Conservation (phyloP, 2,113 vertebrate species). For the Mus spicilegus region DNA sequence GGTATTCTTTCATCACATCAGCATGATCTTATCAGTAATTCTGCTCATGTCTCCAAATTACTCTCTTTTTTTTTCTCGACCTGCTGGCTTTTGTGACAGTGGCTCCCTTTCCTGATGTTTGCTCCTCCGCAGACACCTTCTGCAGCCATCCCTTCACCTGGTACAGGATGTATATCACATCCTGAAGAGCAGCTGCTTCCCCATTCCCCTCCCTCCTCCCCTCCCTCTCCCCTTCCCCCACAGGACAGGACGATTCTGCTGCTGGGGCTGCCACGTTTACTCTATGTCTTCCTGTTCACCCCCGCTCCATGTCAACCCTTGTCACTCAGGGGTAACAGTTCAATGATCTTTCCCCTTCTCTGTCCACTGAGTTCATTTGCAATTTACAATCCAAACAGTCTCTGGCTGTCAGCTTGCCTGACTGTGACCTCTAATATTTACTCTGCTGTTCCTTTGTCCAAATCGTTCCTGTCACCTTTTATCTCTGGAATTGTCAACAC, state of each 20-base stretch:
- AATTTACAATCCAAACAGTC: constrained; percentile 85
- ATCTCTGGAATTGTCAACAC: constrained; percentile 79
- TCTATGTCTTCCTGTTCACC: constrained; percentile 66
- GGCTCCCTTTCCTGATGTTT: constrained; percentile 65
- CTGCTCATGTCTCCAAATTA: constrained; percentile 60
- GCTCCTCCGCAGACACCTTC: constrained; percentile 56
- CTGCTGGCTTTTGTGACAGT: constrained; percentile 57
- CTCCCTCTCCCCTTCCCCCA: fast-evolving
- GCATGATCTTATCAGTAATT: constrained; percentile 78
- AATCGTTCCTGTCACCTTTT: constrained; percentile 80
- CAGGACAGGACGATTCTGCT: constrained; percentile 58
- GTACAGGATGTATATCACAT: constrained; percentile 72
- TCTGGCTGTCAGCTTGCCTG: constrained; percentile 84
- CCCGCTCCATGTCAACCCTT: constrained; percentile 75
- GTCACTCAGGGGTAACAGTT: constrained; percentile 85
- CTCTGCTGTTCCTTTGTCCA: constrained; percentile 68
- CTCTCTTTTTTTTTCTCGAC: constrained; percentile 23
- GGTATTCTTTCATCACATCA: constrained; percentile 64
- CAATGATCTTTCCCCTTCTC: constrained; percentile 86
- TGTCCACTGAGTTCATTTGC: constrained; percentile 85
- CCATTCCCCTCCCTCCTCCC: not conserved
- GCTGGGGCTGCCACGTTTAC: constrained; percentile 74
- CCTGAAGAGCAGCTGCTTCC: constrained; percentile 56
- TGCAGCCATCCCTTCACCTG: constrained; percentile 56
- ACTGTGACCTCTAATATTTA: constrained; percentile 82